Conservation (phyloP, 2,797 vertebrate genomes). For the Sebastiscus tertius region DNA sequence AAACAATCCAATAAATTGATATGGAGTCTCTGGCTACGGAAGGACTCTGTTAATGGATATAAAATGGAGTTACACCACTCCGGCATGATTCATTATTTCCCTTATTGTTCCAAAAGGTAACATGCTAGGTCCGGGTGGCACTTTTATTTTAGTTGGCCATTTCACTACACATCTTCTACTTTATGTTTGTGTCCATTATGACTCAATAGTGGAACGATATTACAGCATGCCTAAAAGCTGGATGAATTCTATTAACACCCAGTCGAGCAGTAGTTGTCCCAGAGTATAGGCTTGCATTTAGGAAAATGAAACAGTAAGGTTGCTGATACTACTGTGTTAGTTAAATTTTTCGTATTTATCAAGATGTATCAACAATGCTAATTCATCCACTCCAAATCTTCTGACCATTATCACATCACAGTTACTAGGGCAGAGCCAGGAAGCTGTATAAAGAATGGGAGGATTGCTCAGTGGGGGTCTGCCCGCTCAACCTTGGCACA, state of each 20-base stretch:
- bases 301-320: neutral
- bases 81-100: constrained; percentile 70
- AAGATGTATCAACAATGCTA: neutral
- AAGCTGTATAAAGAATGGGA: neutral
- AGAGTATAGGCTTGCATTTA: neutral
- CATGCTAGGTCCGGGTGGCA: constrained; percentile 38
- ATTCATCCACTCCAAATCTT: neutral
- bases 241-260: neutral
- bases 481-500: neutral
- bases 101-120: constrained; percentile 60
- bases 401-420: neutral
- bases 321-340: neutral
- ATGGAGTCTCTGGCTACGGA: constrained; percentile 78
- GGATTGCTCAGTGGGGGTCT: neutral
- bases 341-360: neutral
- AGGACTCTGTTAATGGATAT: constrained; percentile 82
- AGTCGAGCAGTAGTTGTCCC: neutral
- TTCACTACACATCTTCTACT: constrained; percentile 13
- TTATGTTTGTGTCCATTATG: constrained; percentile 21
- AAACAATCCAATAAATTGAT: constrained; percentile 86
- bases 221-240: neutral
- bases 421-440: neutral
- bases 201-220: neutral
- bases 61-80: constrained; percentile 76
- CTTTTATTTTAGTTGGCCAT: constrained; percentile 31